phyloP scores from a whole-genome alignment of 2,888 invertebrate genomes.

The Morpho achilles region DNA sequence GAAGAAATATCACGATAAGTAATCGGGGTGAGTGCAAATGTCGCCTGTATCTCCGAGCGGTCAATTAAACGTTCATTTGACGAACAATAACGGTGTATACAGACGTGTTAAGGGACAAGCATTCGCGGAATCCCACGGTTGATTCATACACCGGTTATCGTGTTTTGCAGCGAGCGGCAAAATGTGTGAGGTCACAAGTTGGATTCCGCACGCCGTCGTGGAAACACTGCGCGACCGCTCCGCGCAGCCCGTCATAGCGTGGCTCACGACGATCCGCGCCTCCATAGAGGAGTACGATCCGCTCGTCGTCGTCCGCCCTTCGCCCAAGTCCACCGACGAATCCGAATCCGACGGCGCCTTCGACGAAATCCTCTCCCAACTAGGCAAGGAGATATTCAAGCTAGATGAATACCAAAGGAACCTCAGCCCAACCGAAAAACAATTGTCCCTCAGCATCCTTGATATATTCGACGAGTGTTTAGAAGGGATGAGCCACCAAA shows the following conservation, averaged over 20 bases:
- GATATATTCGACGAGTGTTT: slow-evolving; percentile 73
- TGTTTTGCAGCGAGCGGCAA: slow-evolving; percentile 43
- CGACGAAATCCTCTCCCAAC: slow-evolving; percentile 69
- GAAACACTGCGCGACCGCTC: slow-evolving; percentile 61
- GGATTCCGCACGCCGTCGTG: slow-evolving; percentile 73
- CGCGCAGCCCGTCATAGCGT: slow-evolving; percentile 61
- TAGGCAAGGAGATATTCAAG: slow-evolving; percentile 71
- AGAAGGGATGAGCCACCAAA: slow-evolving; percentile 47
- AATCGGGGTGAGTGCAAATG: slow-evolving; percentile 71
- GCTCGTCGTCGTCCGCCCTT: slow-evolving; percentile 46
- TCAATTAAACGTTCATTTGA: slow-evolving; percentile 33
- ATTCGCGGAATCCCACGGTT: slow-evolving; percentile 68
- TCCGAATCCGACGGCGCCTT: slow-evolving; percentile 59
- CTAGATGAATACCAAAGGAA: slow-evolving; percentile 66
- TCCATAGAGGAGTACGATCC: slow-evolving; percentile 71
- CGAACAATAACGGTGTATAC: slow-evolving; percentile 26
- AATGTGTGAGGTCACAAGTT: slow-evolving; percentile 70
- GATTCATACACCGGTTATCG: slow-evolving; percentile 77
- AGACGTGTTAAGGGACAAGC: slow-evolving; percentile 46
- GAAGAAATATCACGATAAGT: slow-evolving; percentile 62
- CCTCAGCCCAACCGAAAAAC: slow-evolving; percentile 48
- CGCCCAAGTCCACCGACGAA: slow-evolving; percentile 37
- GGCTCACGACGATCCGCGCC: slow-evolving; percentile 60
- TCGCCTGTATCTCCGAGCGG: slow-evolving; percentile 37
- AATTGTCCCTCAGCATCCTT: slow-evolving; percentile 64